Percentiles rank a stretch among this genome's conserved stretches.
Conservation (phyloP, 2,888 invertebrate species). For the Epirrita christyi region DNA sequence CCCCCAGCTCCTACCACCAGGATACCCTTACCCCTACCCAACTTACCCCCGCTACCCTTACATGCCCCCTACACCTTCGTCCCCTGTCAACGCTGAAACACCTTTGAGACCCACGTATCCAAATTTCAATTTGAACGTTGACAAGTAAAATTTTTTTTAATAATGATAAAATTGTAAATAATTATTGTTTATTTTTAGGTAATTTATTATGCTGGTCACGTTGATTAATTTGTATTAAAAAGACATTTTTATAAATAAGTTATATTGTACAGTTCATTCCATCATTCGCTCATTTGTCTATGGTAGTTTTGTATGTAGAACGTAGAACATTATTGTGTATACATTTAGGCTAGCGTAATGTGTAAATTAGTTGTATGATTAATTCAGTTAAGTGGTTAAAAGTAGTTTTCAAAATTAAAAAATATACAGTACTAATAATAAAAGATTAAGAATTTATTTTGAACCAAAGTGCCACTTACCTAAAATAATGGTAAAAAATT, state of each 20-base stretch:
- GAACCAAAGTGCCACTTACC: too few species aligned
- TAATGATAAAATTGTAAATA: constrained; percentile 21
- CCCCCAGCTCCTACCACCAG: constrained; percentile 85
- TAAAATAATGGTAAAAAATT: too few species aligned
- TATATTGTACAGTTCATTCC: constrained; percentile 40
- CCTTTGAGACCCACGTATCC: constrained; percentile 79
- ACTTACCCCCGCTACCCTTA: constrained; percentile 81
- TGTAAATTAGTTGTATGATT: not conserved
- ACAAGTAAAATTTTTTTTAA: constrained; percentile 70
- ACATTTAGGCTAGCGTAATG: not conserved
- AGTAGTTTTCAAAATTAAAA: too few species aligned
- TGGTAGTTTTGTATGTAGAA: constrained; percentile 29
- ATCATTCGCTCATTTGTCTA: constrained; percentile 36
- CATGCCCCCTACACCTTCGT: constrained; percentile 80
- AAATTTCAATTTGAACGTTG: constrained; percentile 76
- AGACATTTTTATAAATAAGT: constrained; percentile 33
- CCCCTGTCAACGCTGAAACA: constrained; percentile 71
- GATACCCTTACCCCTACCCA: constrained; percentile 84
- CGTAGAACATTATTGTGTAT: constrained; percentile 28
- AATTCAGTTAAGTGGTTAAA: too few species aligned
- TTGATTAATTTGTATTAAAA: constrained; percentile 35
- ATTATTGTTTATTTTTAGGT: constrained; percentile 33
- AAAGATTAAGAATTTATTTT: too few species aligned
- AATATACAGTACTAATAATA: too few species aligned
- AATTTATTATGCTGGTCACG: constrained; percentile 43